Percentiles rank a stretch among this genome's conserved stretches.
Conservation (phyloP, 1,140 invertebrate genomes). For the Carcinoscorpius rotundicauda region DNA sequence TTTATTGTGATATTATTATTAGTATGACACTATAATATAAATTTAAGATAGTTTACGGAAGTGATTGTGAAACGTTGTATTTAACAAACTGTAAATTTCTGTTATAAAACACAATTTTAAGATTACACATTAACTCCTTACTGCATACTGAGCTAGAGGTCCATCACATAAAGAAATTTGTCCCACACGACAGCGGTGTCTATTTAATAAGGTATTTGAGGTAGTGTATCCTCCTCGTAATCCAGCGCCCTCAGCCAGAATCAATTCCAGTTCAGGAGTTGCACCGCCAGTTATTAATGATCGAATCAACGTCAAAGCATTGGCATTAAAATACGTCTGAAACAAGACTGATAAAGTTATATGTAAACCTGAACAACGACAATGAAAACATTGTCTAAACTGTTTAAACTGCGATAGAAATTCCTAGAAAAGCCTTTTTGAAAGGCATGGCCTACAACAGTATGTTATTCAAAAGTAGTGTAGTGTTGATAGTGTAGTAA, state of each 20-base stretch:
- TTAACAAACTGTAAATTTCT: not conserved
- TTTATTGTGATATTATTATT: no score
- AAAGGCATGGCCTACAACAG: no score
- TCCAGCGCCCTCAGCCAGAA: conserved; percentile 94
- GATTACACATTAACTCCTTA: conserved; percentile 22
- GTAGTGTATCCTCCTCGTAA: conserved; percentile 94
- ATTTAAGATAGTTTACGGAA: no score
- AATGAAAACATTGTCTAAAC: no score
- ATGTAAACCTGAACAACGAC: conserved; percentile 7
- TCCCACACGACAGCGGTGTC: conserved; percentile 86
- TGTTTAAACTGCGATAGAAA: no score
- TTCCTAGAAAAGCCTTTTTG: no score
- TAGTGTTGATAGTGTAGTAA: no score
- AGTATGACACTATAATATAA: no score
- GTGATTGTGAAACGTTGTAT: no score
- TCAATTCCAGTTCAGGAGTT: conserved; percentile 94
- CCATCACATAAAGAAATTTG: conserved; percentile 95
- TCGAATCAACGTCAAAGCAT: conserved; percentile 92
- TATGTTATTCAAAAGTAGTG: no score
- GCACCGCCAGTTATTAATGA: conserved; percentile 97
- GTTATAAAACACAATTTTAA: not conserved
- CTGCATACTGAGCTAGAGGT: conserved; percentile 84
- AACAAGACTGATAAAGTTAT: not conserved
- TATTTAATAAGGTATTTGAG: conserved; percentile 81
- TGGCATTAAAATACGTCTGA: conserved; percentile 99